phyloP scores from a whole-genome alignment of 1,140 invertebrate genomes.

The Papilio glaucus region DNA sequence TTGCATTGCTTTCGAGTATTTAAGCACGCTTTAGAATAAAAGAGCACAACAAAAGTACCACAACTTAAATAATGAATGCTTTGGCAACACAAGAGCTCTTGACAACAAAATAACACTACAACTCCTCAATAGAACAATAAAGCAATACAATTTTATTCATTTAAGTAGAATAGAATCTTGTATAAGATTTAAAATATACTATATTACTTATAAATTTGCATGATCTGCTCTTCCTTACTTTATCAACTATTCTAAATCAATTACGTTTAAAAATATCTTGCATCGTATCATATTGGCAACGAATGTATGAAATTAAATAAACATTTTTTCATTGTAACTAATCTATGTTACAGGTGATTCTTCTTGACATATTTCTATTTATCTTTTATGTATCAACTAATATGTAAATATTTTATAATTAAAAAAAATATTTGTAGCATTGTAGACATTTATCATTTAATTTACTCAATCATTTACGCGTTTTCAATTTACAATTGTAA shows the following conservation, averaged over 20 bases:
- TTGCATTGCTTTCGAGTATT: constrained; percentile 13
- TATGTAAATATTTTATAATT: background rate
- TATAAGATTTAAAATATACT: constrained; percentile 20
- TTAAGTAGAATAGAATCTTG: constrained; percentile 50
- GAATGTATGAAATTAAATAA: background rate
- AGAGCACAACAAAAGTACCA: constrained; percentile 62
- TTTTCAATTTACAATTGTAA: background rate
- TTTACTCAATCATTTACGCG: background rate
- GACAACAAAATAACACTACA: constrained; percentile 40
- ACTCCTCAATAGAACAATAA: constrained; percentile 22
- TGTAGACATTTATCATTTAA: background rate
- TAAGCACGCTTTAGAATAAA: constrained; percentile 72
- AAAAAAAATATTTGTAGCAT: background rate
- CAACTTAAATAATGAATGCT: constrained; percentile 64
- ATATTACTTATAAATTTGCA: background rate
- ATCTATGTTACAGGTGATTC: constrained; percentile 14
- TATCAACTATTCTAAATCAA: background rate
- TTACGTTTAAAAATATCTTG: background rate
- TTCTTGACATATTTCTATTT: constrained; percentile 2
- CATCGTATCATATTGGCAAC: constrained; percentile 2
- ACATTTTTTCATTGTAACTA: background rate
- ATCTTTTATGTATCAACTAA: background rate
- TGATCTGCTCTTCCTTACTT: background rate
- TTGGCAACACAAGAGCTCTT: constrained; percentile 58
- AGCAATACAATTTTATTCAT: background rate